A percentile compares a stretch with the other conserved stretches of the same genome.
Evolutionary conservation across 2,888 invertebrate genomes (phyloP).

Genomic region (Drosophila ustulata): DNA sequence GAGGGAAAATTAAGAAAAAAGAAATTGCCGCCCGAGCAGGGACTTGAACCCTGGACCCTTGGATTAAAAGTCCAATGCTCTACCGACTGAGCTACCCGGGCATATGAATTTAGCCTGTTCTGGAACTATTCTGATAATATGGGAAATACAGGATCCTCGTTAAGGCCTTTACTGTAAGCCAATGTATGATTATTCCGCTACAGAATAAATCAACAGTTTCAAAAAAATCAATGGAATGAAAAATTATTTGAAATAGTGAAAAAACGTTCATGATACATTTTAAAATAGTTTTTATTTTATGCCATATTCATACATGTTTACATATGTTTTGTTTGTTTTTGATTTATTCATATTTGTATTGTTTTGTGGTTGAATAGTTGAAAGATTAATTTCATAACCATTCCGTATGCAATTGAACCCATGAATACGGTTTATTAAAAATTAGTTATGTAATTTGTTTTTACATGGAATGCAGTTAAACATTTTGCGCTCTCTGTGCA

Average conservation of each 20-base stretch:
- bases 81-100: constrained; percentile 86
- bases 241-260: neutral
- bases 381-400: constrained; percentile 51
- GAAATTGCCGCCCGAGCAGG: constrained; percentile 83
- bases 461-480: constrained; percentile 85
- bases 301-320: constrained; percentile 77
- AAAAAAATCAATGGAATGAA: neutral
- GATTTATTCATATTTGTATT: constrained; percentile 69
- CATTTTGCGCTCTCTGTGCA: constrained; percentile 53
- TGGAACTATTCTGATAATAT: constrained; percentile 24
- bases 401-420: constrained; percentile 59
- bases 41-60: constrained; percentile 86
- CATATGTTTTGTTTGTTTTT: constrained; percentile 63
- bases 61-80: constrained; percentile 86
- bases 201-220: neutral
- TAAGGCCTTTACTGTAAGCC: neutral
- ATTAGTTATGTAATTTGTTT: constrained; percentile 72
- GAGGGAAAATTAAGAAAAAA: constrained; percentile 42
- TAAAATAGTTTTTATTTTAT: constrained; percentile 80
- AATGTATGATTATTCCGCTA: too few species aligned
- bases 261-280: constrained; percentile 47
- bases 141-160: constrained; percentile 20
- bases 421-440: constrained; percentile 68
- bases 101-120: constrained; percentile 11
- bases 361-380: constrained; percentile 61